Conservation (phyloP, 2,113 vertebrate species). For the Nettapus auritus region DNA sequence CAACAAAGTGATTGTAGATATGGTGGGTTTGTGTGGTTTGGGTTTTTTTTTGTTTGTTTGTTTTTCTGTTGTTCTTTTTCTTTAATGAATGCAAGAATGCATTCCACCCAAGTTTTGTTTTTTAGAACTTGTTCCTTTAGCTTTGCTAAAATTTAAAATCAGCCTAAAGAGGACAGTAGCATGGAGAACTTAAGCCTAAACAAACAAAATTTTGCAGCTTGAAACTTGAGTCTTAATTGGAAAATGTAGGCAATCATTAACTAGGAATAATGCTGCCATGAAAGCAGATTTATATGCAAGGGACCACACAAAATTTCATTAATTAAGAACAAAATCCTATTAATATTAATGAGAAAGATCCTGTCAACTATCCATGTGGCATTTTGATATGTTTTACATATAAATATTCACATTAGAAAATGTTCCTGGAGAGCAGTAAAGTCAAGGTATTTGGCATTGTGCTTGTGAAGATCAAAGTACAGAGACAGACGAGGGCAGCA, state of each 20-base stretch:
- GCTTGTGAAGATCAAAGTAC: background rate
- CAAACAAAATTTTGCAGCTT: background rate
- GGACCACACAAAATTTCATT: background rate
- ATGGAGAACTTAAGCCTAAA: background rate
- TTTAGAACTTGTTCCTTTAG: background rate
- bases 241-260: background rate
- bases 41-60: no score
- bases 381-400: background rate
- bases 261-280: background rate
- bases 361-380: background rate
- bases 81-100: accelerated
- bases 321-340: background rate
- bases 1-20: background rate
- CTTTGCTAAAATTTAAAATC: background rate
- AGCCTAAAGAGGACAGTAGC: background rate
- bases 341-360: background rate
- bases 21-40: no score
- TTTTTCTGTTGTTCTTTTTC: no score
- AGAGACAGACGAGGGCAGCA: background rate
- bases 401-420: background rate
- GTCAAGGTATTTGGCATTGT: background rate
- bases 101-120: background rate
- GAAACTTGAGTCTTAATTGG: background rate
- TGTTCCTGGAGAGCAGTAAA: background rate
- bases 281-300: background rate